Conservation (phyloP, 1,140 invertebrate species). For the Homalodisca vitripennis region DNA sequence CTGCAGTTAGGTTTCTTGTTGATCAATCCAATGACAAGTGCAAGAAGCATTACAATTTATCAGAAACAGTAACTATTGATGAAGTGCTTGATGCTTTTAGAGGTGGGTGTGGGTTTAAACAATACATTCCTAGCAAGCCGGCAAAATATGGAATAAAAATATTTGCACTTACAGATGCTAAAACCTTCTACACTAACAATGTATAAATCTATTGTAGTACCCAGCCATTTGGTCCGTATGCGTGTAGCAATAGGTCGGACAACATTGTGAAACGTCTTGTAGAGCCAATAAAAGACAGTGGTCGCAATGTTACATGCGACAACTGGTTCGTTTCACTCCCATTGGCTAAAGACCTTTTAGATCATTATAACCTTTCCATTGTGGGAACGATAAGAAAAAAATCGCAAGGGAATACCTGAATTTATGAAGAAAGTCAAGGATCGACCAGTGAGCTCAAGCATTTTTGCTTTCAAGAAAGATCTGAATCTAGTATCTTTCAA, state of each 20-base stretch:
- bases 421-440: slow-evolving; percentile 24
- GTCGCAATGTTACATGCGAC: slow-evolving; percentile 36
- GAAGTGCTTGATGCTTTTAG: slow-evolving; percentile 47
- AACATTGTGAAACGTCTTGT: slow-evolving; percentile 35
- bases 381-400: slow-evolving; percentile 47
- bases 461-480: slow-evolving; percentile 43
- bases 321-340: slow-evolving; percentile 38
- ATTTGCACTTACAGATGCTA: slow-evolving; percentile 43
- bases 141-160: slow-evolving; percentile 52
- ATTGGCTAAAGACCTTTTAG: slow-evolving; percentile 37
- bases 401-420: slow-evolving; percentile 45
- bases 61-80: slow-evolving; percentile 43
- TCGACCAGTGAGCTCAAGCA: slow-evolving; percentile 19
- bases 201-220: slow-evolving; percentile 44
- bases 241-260: slow-evolving; percentile 42
- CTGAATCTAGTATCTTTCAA: slow-evolving; percentile 46
- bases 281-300: slow-evolving; percentile 33
- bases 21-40: slow-evolving; percentile 27
- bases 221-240: slow-evolving; percentile 45
- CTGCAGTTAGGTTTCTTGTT: slow-evolving; percentile 36
- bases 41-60: slow-evolving; percentile 26
- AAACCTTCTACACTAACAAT: slow-evolving; percentile 43
- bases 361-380: slow-evolving; percentile 24
- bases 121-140: slow-evolving; percentile 49
- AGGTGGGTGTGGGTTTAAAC: slow-evolving; percentile 45